Base-by-base conservation (phyloP, 1,140 invertebrate genomes). In the Drusus annulatus region DNA sequence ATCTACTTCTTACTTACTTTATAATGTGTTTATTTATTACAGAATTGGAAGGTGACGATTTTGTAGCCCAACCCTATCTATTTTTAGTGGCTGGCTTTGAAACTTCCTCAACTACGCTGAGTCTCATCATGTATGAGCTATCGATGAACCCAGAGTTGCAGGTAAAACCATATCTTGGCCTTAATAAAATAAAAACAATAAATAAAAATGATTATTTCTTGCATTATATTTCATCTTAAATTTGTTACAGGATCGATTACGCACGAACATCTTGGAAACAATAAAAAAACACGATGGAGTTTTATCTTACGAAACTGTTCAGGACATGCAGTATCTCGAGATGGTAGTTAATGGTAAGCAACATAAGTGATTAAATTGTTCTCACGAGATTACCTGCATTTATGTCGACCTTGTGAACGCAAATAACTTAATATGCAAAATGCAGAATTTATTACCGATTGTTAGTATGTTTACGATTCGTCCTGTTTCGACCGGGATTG, bases 1-100 rank as follows among this genome's bases (percentile, higher is more conserved):
- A n/a, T n/a, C n/a, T n/a, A n/a, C n/a, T n/a, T n/a, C n/a, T n/a
- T n/a, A n/a, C n/a, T n/a, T n/a, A n/a, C n/a, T n/a, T n/a, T 7
- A 36, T 7, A 6, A 4, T 36, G 7, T 45, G 17, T 50, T 51
- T 71, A 5, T 50, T 13, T 50, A 21, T 62, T 76, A 85, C 84
- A 85, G 15, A 80, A 84, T n/a, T 91, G 75, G 89, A 90, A 0
- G 73, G 90, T 76, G 88, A 91, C 76, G 81, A 88, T 45, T 87
- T 91, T 21, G 88, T 92, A 0, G 92, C 92, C 0, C 92, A 94
- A 86, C 89, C 90, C 0, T 91, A 93, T 51, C 89, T 93, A 5
- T 93, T 94, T 82, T 92, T 93, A 82, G 83, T 93, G 13, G 94
- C 93, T 51, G 94, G 94, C 16, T 94, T 93, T 85, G 94, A 95